Evolutionary conservation across 2,888 invertebrate genomes (phyloP).

Genomic region (Tuberolachnus salignus): DNA sequence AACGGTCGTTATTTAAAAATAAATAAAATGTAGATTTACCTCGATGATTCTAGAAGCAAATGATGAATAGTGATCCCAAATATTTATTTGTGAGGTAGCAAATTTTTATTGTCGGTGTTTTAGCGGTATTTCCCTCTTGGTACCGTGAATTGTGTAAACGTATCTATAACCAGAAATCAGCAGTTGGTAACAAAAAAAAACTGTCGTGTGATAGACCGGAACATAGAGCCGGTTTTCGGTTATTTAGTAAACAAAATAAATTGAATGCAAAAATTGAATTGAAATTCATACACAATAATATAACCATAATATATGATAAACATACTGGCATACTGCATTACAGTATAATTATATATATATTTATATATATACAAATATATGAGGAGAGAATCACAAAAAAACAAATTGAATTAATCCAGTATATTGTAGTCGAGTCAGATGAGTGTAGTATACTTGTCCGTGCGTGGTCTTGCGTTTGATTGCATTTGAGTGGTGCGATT

Average conservation of each 20-base stretch:
- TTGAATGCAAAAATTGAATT: conserved; percentile 7
- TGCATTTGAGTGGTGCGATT: neutral
- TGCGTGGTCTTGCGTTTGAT: neutral
- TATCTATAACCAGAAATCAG: neutral
- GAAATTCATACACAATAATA: neutral
- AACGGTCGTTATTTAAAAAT: too few species aligned
- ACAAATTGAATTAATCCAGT: neutral
- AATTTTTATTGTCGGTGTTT: neutral
- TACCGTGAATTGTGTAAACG: conserved; percentile 18
- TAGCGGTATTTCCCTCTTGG: conserved; percentile 5
- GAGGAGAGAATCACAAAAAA: too few species aligned
- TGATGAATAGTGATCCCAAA: neutral
- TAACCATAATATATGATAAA: too few species aligned
- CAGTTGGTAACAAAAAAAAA: conserved; percentile 17
- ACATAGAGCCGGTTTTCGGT: conserved; percentile 12
- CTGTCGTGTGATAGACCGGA: neutral
- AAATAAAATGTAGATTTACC: conserved; percentile 25
- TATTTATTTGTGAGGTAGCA: neutral
- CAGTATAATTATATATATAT: neutral
- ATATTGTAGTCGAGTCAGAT: neutral
- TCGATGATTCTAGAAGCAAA: neutral
- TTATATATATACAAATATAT: neutral
- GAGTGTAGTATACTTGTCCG: too few species aligned
- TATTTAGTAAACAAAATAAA: conserved; percentile 34
- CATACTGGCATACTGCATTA: neutral